Evolutionary conservation across 2,797 vertebrate species (phyloP).

Genomic region (Remorina albescens): DNA sequence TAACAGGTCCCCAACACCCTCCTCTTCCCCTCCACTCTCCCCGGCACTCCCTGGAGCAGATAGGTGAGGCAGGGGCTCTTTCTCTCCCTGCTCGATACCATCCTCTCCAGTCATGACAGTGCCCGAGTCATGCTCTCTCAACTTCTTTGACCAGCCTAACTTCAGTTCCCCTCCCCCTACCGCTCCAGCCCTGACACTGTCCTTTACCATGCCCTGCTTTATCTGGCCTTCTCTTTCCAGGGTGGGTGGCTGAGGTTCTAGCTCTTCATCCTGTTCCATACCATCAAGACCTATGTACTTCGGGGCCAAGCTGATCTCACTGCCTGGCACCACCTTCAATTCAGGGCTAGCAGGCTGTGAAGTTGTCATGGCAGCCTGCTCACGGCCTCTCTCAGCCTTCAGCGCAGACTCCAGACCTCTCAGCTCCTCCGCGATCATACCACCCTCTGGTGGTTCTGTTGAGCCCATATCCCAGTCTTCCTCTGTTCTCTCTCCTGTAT

Average conservation of each 20-base stretch:
- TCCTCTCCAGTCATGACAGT: conserved; percentile 61
- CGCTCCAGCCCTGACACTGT: conserved; percentile 66
- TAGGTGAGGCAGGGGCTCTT: conserved; percentile 79
- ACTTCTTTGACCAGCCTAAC: conserved; percentile 82
- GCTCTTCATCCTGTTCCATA: conserved; percentile 82
- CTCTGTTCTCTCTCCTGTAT: conserved; percentile 62
- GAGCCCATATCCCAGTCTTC: conserved; percentile 77
- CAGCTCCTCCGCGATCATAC: conserved; percentile 82
- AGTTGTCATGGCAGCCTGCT: conserved; percentile 65
- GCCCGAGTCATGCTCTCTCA: conserved; percentile 73
- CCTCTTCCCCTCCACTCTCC: conserved; percentile 78
- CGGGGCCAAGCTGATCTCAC: conserved; percentile 62
- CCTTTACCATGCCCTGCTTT: conserved; percentile 56
- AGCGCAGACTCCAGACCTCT: conserved; percentile 83
- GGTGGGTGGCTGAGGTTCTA: conserved; percentile 66
- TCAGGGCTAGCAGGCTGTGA: conserved; percentile 50
- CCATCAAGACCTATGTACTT: conserved; percentile 88
- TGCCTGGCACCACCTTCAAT: conserved; percentile 36
- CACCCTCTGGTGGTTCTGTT: conserved; percentile 70
- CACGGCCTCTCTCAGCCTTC: conserved; percentile 79
- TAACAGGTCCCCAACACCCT: conserved; percentile 74
- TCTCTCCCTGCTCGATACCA: conserved; percentile 76
- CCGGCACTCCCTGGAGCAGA: conserved; percentile 78
- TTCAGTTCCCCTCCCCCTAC: conserved; percentile 73
- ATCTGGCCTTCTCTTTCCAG: conserved; percentile 74